Percentiles rank a stretch among this genome's conserved stretches.
These are phyloP conservation scores for Sphenopsis melanotis DNA, from an alignment of 2,797 vertebrate species.

Conservation along the genomic window DNA sequence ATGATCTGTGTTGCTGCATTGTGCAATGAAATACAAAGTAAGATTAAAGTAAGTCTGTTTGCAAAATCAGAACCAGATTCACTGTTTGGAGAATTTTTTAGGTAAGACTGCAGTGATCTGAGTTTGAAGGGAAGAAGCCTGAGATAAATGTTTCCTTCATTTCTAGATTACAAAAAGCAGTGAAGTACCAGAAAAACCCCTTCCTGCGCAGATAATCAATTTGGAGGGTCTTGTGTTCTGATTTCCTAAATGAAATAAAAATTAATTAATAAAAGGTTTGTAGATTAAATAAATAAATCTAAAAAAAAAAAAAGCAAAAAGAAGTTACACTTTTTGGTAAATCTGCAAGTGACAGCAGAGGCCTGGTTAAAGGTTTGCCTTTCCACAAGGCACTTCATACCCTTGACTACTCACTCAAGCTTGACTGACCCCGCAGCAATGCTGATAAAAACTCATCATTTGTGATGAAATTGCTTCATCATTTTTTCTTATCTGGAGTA, in stretches of 20 bases:
- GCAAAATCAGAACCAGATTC: background rate
- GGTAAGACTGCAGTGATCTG: background rate
- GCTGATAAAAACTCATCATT: background rate
- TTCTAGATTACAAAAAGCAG: background rate
- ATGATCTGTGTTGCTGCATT: background rate
- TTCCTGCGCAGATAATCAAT: background rate
- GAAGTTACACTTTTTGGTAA: background rate
- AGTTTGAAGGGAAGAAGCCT: background rate
- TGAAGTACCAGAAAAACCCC: background rate
- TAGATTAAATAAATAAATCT: background rate
- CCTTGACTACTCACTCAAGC: background rate
- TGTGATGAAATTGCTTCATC: background rate
- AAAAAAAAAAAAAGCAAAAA: background rate
- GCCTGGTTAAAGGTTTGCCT: background rate
- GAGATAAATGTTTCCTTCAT: background rate
- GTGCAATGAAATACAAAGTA: background rate
- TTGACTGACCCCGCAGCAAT: background rate
- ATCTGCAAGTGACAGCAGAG: background rate
- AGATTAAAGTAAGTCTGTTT: background rate
- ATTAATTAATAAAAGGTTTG: background rate
- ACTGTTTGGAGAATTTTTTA: background rate
- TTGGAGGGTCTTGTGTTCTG: background rate
- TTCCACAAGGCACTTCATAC: background rate
- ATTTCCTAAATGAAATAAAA: background rate
- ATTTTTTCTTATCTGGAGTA: background rate